Conservation (phyloP, 2,888 invertebrate species). For the Myathropa florea region DNA sequence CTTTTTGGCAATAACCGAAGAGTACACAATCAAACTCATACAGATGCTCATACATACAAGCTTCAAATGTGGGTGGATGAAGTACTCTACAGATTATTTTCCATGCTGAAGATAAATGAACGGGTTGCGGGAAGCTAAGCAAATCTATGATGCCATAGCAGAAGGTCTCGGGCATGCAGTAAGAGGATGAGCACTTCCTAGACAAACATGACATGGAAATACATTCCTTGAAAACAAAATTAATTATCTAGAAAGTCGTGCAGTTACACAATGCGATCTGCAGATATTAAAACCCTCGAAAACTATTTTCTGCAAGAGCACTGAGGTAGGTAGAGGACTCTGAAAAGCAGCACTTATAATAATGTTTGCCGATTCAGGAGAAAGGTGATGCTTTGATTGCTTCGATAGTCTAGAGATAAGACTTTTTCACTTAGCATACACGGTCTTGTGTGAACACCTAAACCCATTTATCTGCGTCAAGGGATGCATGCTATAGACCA, state of each 20-base stretch:
- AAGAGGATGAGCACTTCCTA: not conserved
- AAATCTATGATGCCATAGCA: not conserved
- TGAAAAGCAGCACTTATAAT: too few species aligned
- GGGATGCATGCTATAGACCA: too few species aligned
- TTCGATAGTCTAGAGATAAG: too few species aligned
- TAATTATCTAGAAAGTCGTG: not conserved
- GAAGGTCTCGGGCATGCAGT: not conserved
- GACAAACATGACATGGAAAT: not conserved
- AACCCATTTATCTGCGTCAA: too few species aligned
- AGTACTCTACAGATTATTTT: not conserved
- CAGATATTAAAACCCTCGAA: too few species aligned
- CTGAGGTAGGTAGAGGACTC: too few species aligned
- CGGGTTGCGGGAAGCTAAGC: not conserved
- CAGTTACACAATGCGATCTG: too few species aligned
- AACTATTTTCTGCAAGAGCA: too few species aligned
- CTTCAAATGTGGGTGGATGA: not conserved
- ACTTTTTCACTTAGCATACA: too few species aligned
- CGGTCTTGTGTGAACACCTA: too few species aligned
- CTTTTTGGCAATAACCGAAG: not conserved
- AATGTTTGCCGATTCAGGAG: too few species aligned
- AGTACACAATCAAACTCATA: not conserved
- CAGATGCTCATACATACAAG: not conserved
- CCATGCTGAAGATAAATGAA: not conserved
- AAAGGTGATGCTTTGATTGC: too few species aligned
- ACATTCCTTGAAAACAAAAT: not conserved